phyloP scores from a whole-genome alignment of 2,888 invertebrate genomes.

The Allygus modestus region DNA sequence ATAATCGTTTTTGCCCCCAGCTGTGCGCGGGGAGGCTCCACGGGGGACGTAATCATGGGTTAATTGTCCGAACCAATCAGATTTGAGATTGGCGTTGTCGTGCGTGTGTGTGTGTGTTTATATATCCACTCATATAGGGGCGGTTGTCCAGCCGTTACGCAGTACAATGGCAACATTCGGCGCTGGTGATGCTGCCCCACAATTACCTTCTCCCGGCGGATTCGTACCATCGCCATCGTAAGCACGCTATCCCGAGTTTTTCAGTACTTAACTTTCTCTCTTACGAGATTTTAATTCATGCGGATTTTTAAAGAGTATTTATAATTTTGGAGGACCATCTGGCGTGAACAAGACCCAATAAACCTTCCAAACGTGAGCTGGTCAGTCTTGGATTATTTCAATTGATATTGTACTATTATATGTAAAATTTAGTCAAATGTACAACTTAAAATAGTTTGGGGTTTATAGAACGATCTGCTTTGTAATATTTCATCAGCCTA shows the following conservation, averaged over 20 bases:
- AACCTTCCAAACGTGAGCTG: no score
- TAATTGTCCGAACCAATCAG: constrained; percentile 45
- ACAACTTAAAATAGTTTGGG: no score
- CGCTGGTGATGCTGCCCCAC: background rate
- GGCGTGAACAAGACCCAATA: no score
- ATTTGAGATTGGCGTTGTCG: background rate
- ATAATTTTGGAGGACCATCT: no score
- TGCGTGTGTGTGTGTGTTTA: background rate
- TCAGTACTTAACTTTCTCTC: background rate
- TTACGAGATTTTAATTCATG: no score
- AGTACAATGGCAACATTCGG: constrained; percentile 4
- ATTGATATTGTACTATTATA: no score
- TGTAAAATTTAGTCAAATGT: no score
- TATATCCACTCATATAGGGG: background rate
- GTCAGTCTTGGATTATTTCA: no score
- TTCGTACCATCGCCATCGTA: background rate
- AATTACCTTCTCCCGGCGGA: background rate
- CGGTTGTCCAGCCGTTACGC: background rate
- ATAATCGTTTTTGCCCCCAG: constrained; percentile 31
- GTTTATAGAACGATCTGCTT: no score
- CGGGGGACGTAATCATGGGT: constrained; percentile 36
- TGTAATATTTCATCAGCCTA: no score
- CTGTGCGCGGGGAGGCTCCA: constrained; percentile 10
- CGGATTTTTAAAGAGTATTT: no score
- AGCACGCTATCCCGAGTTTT: background rate